Conservation (phyloP, 1,140 invertebrate genomes). For the Gryon sp. region DNA sequence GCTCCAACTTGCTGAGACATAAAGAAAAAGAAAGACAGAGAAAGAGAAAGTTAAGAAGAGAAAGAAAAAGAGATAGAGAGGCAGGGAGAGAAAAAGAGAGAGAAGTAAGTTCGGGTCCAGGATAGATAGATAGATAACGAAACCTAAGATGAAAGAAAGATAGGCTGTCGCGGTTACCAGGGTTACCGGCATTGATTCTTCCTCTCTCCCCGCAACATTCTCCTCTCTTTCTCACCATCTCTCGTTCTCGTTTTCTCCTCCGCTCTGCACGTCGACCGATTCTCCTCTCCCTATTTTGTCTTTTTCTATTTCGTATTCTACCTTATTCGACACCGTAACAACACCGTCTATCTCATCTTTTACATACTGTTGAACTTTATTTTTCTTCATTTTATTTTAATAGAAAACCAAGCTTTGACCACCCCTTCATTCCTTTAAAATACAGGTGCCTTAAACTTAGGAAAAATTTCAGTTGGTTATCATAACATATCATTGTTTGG, state of each 20-base stretch:
- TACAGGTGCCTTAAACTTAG: slow-evolving; percentile 29
- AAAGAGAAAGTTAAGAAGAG: no score
- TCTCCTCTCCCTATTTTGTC: slow-evolving; percentile 50
- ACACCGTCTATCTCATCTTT: slow-evolving; percentile 56
- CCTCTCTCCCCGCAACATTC: slow-evolving; percentile 65
- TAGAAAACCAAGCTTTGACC: no score
- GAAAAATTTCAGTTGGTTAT: no score
- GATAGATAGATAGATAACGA: slow-evolving; percentile 71
- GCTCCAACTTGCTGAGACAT: no score
- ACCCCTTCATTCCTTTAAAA: not conserved
- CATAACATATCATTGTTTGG: no score
- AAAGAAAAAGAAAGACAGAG: no score
- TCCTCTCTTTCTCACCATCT: no score
- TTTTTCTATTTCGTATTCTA: slow-evolving; percentile 57
- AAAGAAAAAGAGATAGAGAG: no score
- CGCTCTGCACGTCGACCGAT: slow-evolving; percentile 47
- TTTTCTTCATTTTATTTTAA: no score
- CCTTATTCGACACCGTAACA: slow-evolving; percentile 60
- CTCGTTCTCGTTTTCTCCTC: no score
- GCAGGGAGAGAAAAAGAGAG: no score
- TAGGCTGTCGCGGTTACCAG: slow-evolving; percentile 75
- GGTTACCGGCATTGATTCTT: slow-evolving; percentile 78
- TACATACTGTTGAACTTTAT: slow-evolving; percentile 38
- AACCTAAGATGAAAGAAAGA: slow-evolving; percentile 71
- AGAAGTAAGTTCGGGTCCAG: slow-evolving; percentile 71